A percentile compares a stretch with the other conserved stretches of the same genome.
These are phyloP conservation scores for Climacteris rufus DNA, from an alignment of 2,113 vertebrate species.

Conservation along the genomic window DNA sequence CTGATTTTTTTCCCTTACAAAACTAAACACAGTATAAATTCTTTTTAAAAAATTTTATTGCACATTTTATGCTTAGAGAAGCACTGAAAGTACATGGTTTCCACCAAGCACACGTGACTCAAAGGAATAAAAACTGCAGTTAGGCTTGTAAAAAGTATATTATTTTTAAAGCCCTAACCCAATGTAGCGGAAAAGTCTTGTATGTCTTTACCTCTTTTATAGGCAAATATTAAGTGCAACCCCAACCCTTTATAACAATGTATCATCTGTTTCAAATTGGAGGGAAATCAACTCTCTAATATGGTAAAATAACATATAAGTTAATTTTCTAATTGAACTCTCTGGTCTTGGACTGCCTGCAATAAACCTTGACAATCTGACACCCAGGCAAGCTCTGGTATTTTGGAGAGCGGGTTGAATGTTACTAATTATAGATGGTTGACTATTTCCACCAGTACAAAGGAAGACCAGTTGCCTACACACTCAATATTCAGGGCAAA, in stretches of 20 bases:
- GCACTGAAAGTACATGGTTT: conserved; percentile 45
- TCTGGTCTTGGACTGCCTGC: conserved; percentile 47
- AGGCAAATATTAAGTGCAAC: conserved; percentile 67
- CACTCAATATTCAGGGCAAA: neutral
- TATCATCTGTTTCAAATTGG: conserved; percentile 73
- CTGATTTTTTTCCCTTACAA: conserved; percentile 27
- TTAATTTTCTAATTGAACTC: conserved; percentile 72
- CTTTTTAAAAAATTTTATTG: conserved; percentile 48
- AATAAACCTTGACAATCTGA: conserved; percentile 55
- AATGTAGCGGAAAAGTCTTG: conserved; percentile 66
- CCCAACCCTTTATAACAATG: conserved; percentile 66
- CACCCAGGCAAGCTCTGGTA: neutral
- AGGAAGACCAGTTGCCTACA: neutral
- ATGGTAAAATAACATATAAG: conserved; percentile 65
- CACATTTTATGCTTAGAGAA: conserved; percentile 57
- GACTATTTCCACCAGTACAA: neutral
- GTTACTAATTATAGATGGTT: conserved; percentile 32
- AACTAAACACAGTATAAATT: conserved; percentile 52
- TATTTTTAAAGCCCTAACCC: conserved; percentile 61
- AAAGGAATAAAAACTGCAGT: conserved; percentile 63
- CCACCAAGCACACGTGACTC: conserved; percentile 40
- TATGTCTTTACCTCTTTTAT: conserved; percentile 69
- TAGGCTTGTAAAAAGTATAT: conserved; percentile 64
- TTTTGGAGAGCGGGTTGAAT: neutral
- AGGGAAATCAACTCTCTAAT: conserved; percentile 73